Base-by-base conservation (phyloP, 2,888 invertebrate species). In the Phaedon cochleariae region DNA sequence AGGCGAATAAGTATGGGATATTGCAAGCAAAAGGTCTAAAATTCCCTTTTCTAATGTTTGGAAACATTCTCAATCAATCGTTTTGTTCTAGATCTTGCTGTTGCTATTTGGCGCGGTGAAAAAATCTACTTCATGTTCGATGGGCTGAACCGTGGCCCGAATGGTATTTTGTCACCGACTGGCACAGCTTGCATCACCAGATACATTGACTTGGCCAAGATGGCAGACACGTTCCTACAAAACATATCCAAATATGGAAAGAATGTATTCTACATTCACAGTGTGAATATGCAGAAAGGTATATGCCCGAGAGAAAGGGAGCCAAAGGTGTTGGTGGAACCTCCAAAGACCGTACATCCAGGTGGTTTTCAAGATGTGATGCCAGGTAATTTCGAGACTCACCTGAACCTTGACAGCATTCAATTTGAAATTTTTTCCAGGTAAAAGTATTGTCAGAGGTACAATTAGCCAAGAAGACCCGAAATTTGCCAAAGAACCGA, bases 401-500 rank as follows among this genome's bases (percentile, higher is more conserved):
- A 22, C 6, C 6, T 6, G 26, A 3, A 26, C 6, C 26, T 26
- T 5, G 3, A 5, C 6, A 3, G 3, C 26, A 6, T 26, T 3
- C 26, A 26, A 26, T 3, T 26, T 6, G 12, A 15, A 10, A 41
- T 41, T 41, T 22, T 51, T 67, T 61, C 20, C 29, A 70, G 70
- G 70, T 4, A 70, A 69, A 55, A 48, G 53, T 17, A 67, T 72
- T 20, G 79, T 88, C 9, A 76, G 86, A 0, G 88, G 88, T 0
- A 81, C 82, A 0, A 76, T 85, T 7, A 86, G 85, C 0, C 82
- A 83, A 0, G 86, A 89, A 63, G 80, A 84, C 62, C 68, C 67
- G 52, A 85, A 85, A 65, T 90, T 89, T 77, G 85, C 83, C 0
- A 83, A 86, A 41, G 85, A 85, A 21, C 76, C 84, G 0, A 77